phyloP scores from a whole-genome alignment of 2,888 invertebrate species.

The Ypsolopha scabrella region DNA sequence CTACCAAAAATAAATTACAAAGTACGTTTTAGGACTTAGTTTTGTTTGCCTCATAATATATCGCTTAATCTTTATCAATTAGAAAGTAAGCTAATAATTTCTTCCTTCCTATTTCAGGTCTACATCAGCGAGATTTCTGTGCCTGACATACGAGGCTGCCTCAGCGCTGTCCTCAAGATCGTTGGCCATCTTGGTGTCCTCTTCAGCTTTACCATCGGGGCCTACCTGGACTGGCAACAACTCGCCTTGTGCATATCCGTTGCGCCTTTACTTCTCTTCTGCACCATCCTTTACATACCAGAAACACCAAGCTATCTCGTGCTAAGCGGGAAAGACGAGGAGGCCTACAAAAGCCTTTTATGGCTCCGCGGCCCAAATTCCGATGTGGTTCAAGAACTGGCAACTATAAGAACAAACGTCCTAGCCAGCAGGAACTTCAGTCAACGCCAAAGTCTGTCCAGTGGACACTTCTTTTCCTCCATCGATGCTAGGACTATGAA shows the following conservation, averaged over 20 bases:
- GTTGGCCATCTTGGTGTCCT: constrained; percentile 88
- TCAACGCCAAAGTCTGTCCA: constrained; percentile 54
- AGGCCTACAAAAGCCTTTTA: constrained; percentile 74
- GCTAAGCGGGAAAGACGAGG: constrained; percentile 79
- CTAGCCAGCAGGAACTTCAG: constrained; percentile 65
- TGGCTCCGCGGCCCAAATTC: constrained; percentile 87
- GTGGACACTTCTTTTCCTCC: constrained; percentile 49
- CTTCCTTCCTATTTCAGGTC: constrained; percentile 61
- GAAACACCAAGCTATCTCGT: constrained; percentile 91
- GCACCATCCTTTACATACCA: constrained; percentile 83
- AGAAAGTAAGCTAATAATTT: neutral
- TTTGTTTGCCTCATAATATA: neutral
- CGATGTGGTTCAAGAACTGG: constrained; percentile 81
- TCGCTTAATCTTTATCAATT: neutral
- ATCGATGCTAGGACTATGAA: constrained; percentile 58
- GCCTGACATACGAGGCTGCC: constrained; percentile 86
- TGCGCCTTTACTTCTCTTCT: constrained; percentile 81
- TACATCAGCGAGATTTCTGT: constrained; percentile 94
- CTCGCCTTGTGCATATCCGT: constrained; percentile 84
- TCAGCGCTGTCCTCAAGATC: constrained; percentile 89
- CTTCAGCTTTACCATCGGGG: constrained; percentile 85
- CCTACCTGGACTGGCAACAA: constrained; percentile 86
- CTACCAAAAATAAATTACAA: no score
- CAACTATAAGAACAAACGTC: constrained; percentile 78
- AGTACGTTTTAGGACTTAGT: neutral